These are phyloP conservation scores for Anhinga anhinga DNA, from an alignment of 2,113 vertebrate genomes.

Conservation along the genomic window DNA sequence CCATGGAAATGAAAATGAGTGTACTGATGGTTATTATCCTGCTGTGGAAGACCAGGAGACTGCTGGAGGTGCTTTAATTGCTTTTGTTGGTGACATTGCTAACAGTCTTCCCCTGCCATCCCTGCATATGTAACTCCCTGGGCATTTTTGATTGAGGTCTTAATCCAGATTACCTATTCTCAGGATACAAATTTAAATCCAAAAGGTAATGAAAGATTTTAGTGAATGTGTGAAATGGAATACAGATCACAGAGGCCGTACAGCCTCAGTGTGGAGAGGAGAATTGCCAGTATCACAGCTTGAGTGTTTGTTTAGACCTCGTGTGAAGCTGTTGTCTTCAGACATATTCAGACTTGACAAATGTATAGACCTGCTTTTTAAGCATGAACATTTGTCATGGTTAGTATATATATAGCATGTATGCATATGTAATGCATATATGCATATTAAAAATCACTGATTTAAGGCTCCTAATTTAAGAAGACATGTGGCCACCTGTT, in stretches of 20 bases:
- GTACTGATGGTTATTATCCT: background rate
- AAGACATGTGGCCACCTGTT: background rate
- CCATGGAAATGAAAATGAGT: background rate
- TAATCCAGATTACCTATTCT: background rate
- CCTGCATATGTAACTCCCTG: background rate
- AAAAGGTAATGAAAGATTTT: background rate
- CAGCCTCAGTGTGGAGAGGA: background rate
- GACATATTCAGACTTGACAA: background rate
- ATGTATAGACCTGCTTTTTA: background rate
- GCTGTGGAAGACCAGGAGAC: background rate
- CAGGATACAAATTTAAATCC: background rate
- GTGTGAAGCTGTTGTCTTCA: background rate
- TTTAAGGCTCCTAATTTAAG: background rate
- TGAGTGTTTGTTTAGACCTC: background rate
- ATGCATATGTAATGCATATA: background rate
- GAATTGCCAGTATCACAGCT: background rate
- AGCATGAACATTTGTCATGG: accelerated
- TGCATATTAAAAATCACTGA: background rate
- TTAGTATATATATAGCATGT: background rate
- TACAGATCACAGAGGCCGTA: background rate
- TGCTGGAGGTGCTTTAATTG: background rate
- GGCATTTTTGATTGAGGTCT: background rate
- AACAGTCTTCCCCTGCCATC: background rate
- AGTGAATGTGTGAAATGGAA: background rate
- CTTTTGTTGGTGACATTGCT: background rate